A percentile compares a stretch with the other conserved stretches of the same genome.
Evolutionary conservation across 2,888 invertebrate species (phyloP).

Genomic region (Arrhopalites spinosus): DNA sequence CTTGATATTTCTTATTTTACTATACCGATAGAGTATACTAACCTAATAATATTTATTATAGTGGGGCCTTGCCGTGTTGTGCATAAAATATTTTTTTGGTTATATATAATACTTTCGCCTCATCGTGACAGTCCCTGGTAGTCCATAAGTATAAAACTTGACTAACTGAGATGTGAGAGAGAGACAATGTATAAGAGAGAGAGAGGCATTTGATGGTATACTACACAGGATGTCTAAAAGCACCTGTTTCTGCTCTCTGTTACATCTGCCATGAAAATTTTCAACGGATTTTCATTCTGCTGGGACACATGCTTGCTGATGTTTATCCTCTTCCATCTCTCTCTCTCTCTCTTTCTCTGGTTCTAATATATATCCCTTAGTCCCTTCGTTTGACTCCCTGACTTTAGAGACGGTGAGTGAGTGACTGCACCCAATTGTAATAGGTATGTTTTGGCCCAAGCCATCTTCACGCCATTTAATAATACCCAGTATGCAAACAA

Average conservation of each 20-base stretch:
- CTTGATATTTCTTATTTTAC: too few species aligned
- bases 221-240: slow-evolving; percentile 9
- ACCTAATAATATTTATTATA: too few species aligned
- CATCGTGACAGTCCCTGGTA: too few species aligned
- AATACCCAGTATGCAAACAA: background rate
- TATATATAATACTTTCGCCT: too few species aligned
- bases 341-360: background rate
- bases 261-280: slow-evolving; percentile 29
- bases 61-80: too few species aligned
- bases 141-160: too few species aligned
- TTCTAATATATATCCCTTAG: background rate
- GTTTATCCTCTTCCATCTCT: slow-evolving; percentile 29
- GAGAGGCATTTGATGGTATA: too few species aligned
- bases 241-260: slow-evolving; percentile 19
- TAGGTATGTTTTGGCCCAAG: slow-evolving; percentile 12
- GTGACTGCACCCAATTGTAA: slow-evolving; percentile 28
- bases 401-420: slow-evolving; percentile 12
- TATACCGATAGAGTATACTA: too few species aligned
- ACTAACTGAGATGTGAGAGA: too few species aligned
- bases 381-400: slow-evolving; percentile 13
- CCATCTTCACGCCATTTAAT: slow-evolving; percentile 24
- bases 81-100: too few species aligned
- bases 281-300: slow-evolving; percentile 31
- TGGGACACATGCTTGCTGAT: slow-evolving; percentile 22
- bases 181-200: too few species aligned